These are phyloP conservation scores for Papilio glaucus DNA, from an alignment of 1,140 invertebrate genomes.

Conservation along the genomic window DNA sequence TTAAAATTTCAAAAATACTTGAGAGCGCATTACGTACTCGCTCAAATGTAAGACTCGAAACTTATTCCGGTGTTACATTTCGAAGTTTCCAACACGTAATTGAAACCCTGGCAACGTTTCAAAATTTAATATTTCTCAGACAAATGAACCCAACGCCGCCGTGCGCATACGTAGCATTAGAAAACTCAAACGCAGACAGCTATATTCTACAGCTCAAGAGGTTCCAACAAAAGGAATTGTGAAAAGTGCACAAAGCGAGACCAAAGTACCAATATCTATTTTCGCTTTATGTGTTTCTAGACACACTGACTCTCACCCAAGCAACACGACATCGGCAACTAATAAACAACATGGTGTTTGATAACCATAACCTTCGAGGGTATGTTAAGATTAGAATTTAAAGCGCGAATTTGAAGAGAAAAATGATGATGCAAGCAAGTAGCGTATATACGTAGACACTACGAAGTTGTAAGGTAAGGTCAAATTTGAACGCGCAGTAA, in stretches of 20 bases:
- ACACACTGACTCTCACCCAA: not conserved
- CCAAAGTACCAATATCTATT: constrained; percentile 19
- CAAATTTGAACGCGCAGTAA: no score
- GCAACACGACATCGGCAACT: not conserved
- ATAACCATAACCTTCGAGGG: no score
- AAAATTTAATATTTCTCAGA: constrained; percentile 34
- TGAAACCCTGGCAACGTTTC: constrained; percentile 34
- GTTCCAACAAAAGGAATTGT: constrained; percentile 5
- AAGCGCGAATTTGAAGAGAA: no score
- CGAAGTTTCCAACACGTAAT: constrained; percentile 29
- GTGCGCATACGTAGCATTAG: not conserved
- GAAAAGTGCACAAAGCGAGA: constrained; percentile 15
- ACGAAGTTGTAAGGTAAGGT: no score
- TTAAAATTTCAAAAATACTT: not conserved
- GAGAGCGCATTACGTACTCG: constrained; percentile 5
- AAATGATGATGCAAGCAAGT: no score
- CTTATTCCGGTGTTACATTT: constrained; percentile 28
- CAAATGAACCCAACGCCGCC: constrained; percentile 24
- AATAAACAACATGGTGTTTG: no score
- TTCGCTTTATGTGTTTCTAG: not conserved
- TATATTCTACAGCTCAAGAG: constrained; percentile 4
- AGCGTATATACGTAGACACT: no score
- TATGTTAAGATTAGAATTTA: no score
- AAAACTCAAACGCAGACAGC: constrained; percentile 15
- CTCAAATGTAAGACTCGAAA: constrained; percentile 17